These are phyloP conservation scores for Sparidentex hasta DNA, from an alignment of 2,797 vertebrate species.

Conservation along the genomic window DNA sequence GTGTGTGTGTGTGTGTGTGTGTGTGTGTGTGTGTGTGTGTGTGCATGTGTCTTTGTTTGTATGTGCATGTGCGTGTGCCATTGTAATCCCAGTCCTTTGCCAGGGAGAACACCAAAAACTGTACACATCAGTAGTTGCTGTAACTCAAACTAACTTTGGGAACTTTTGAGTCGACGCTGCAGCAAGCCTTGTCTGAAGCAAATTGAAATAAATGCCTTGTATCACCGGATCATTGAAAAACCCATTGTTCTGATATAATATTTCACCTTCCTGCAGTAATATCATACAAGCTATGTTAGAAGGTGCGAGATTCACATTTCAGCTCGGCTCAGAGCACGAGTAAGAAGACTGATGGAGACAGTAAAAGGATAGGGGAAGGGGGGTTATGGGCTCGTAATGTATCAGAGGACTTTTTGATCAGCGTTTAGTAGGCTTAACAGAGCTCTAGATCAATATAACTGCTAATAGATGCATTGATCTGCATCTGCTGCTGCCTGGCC, in stretches of 20 bases:
- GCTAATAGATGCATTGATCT: conserved; percentile 78
- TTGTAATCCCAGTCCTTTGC: conserved; percentile 54
- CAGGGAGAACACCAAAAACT: conserved; percentile 48
- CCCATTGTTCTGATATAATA: conserved; percentile 56
- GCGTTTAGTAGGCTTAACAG: conserved; percentile 70
- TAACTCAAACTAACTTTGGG: conserved; percentile 60
- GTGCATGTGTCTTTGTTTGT: conserved; percentile 4
- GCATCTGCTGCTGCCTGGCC: conserved; percentile 49
- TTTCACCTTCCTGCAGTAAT: conserved; percentile 56
- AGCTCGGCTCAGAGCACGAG: conserved; percentile 32
- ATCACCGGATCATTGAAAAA: conserved; percentile 61
- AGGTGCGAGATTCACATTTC: conserved; percentile 54
- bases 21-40: conserved; percentile 12
- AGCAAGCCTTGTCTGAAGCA: conserved; percentile 50
- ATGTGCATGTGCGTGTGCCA: conserved; percentile 2
- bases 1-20: conserved; percentile 17
- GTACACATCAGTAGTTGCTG: conserved; percentile 53
- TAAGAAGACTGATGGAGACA: conserved; percentile 63
- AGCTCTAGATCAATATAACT: conserved; percentile 75
- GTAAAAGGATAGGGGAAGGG: conserved; percentile 47
- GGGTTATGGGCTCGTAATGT: conserved; percentile 66
- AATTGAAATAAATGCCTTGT: conserved; percentile 68
- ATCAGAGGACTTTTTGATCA: conserved; percentile 75
- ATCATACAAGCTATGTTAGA: conserved; percentile 48
- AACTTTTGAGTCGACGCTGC: conserved; percentile 60